phyloP scores from a whole-genome alignment of 2,888 invertebrate species.

The Sarcophaga caerulescens region DNA sequence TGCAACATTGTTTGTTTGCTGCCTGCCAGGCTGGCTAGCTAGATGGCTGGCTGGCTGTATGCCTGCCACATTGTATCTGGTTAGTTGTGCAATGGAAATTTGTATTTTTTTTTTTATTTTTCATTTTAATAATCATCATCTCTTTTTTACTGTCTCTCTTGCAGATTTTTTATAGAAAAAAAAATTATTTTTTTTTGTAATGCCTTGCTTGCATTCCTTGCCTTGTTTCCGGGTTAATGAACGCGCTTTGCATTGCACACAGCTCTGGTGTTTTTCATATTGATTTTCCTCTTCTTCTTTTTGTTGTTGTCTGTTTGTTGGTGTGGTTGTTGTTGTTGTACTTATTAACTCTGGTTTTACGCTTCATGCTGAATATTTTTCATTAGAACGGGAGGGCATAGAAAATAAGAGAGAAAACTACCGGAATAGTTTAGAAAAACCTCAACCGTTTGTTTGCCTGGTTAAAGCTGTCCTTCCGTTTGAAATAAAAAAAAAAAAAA shows the following conservation, averaged over 20 bases:
- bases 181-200: neutral
- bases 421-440: conserved; percentile 36
- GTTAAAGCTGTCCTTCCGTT: conserved; percentile 47
- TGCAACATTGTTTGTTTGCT: conserved; percentile 42
- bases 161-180: neutral
- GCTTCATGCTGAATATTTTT: conserved; percentile 37
- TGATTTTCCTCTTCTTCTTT: conserved; percentile 10
- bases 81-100: conserved; percentile 40
- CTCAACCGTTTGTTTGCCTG: conserved; percentile 59
- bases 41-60: neutral
- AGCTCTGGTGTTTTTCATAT: neutral
- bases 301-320: conserved; percentile 33
- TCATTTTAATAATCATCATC: conserved; percentile 55
- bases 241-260: conserved; percentile 53
- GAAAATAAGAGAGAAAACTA: neutral
- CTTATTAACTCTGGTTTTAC: conserved; percentile 53
- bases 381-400: neutral
- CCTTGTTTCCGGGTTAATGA: conserved; percentile 66
- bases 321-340: conserved; percentile 4
- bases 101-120: neutral
- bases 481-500: no score
- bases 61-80: conserved; percentile 38
- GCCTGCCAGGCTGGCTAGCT: neutral
- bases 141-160: conserved; percentile 19
- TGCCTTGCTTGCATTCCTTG: conserved; percentile 30